Evolutionary conservation across 2,113 vertebrate species (phyloP).

Genomic region (Corynorhinus townsendii): DNA sequence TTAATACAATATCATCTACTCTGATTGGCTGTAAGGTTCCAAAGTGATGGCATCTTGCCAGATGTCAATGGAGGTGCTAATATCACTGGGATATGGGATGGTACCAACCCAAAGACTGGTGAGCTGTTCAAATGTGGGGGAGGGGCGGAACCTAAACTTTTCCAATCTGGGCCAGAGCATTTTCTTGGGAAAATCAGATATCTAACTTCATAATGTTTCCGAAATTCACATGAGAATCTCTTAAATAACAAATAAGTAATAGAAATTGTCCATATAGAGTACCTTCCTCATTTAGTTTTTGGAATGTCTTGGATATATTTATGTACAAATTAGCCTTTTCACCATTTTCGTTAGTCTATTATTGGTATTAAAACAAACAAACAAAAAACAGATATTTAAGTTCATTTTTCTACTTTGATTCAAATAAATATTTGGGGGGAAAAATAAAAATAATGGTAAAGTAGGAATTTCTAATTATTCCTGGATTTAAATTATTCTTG

Average conservation of each 20-base stretch:
- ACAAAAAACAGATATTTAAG: not conserved
- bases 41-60: slow-evolving; percentile 63
- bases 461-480: slow-evolving; percentile 39
- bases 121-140: not conserved
- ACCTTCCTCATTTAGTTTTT: not conserved
- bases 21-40: slow-evolving; percentile 79
- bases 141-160: not conserved
- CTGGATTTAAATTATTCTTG: slow-evolving; percentile 41
- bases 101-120: not conserved
- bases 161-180: not conserved
- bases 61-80: slow-evolving; percentile 69
- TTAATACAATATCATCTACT: slow-evolving; percentile 82
- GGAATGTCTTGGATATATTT: not conserved
- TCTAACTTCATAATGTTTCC: not conserved
- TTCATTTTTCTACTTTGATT: slow-evolving; percentile 1
- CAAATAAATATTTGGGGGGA: not conserved
- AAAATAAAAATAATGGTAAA: slow-evolving; percentile 38
- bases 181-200: not conserved
- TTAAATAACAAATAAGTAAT: not conserved
- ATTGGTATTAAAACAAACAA: not conserved
- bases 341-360: not conserved
- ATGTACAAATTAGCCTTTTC: not conserved
- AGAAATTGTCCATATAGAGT: not conserved
- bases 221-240: not conserved
- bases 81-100: slow-evolving; percentile 41